Conservation (phyloP, 2,113 vertebrate genomes). For the Vidua chalybeata region DNA sequence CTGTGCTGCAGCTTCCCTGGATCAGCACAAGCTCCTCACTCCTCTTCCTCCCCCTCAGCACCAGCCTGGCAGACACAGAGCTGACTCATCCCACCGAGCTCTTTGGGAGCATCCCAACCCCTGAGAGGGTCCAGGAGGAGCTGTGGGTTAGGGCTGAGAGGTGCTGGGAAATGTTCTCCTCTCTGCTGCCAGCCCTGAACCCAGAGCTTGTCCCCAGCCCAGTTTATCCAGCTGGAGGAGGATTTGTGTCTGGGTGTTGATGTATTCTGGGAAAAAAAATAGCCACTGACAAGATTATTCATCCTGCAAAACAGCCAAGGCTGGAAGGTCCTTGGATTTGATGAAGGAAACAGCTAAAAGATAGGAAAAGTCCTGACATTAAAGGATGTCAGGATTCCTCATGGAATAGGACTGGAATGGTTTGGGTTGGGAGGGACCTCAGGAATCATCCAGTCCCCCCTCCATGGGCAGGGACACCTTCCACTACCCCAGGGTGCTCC, state of each 20-base stretch:
- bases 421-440: background rate
- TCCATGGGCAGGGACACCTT: background rate
- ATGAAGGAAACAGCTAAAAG: background rate
- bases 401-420: background rate
- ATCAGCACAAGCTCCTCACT: background rate
- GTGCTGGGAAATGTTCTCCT: background rate
- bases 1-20: background rate
- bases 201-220: background rate
- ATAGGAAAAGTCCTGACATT: background rate
- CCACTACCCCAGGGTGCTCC: background rate
- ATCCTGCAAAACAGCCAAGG: background rate
- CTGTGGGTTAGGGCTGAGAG: background rate
- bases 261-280: background rate
- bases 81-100: background rate
- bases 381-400: background rate
- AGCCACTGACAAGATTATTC: background rate
- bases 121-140: background rate
- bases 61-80: background rate
- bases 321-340: background rate
- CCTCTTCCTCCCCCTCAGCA: slow-evolving; percentile 40
- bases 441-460: background rate
- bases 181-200: background rate
- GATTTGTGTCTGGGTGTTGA: background rate
- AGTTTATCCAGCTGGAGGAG: background rate
- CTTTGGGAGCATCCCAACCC: background rate